Evolutionary conservation across 2,888 invertebrate genomes (phyloP), one percentile per base, ranked within the genome.

Genomic region (Vannuccia rotundouncinata): DNA sequence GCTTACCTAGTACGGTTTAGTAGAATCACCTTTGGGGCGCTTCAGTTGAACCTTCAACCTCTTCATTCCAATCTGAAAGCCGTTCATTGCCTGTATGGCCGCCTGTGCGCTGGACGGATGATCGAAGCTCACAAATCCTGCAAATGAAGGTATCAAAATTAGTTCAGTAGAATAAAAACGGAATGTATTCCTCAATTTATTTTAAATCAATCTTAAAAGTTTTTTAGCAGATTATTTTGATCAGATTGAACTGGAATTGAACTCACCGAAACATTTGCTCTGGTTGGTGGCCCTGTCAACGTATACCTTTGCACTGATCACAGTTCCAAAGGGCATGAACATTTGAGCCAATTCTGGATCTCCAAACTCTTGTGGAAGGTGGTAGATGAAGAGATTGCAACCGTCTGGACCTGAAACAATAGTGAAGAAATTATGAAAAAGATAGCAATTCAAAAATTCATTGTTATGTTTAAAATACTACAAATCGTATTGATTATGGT

Each of bases 61-160:
- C 91, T 99, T 99, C 97, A 98, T 98, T 88, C 98, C 98, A 89
- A 98, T 98, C 91, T 98, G 98, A 91, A 98, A 99, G 88, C 98
- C 98, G 90, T 99, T 99, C 98, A 99, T 99, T 86, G 98, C 94
- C 90, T 97, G 95, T 89, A 99, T 99, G 85, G 98, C 98, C 84
- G 95, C 93, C 90, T 97, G 96, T 88, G 98, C 97, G 89, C 95
- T 95, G 86, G 94, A 91, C 85, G 95, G 95, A 91, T 97, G 97
- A 91, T 99, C 98, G 91, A 97, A 99, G 87, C 97, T 97, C 87
- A 99, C 98, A 90, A 99, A 99, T 88, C 98, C 98, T 98, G 89
- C 0, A 89, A 88, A 83, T 83, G 80, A 83, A 77, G 22, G 10
- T 10, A 59, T 59, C 10, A 59, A 59, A 10, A 59, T 10, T 59